Conservation (phyloP, 2,888 invertebrate genomes). For the Bombyx huttoni region DNA sequence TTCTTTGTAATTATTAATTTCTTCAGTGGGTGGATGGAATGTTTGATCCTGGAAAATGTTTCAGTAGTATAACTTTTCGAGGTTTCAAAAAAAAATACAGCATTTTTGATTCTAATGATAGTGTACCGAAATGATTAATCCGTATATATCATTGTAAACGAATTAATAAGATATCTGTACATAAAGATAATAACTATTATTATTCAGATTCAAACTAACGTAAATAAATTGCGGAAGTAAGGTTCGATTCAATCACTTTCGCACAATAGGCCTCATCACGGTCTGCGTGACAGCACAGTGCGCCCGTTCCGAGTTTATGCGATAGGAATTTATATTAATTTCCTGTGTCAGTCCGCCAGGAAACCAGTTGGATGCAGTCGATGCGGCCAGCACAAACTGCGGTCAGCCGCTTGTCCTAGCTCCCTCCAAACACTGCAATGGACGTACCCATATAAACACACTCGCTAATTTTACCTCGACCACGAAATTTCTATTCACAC, state of each 20-base stretch:
- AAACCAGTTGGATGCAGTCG: constrained; percentile 52
- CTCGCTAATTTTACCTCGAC: constrained; percentile 49
- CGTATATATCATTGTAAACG: constrained; percentile 14
- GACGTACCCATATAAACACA: constrained; percentile 54
- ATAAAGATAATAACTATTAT: constrained; percentile 14
- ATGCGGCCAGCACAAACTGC: constrained; percentile 50
- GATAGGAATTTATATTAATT: constrained; percentile 68
- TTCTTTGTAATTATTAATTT: no score
- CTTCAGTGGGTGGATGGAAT: no score
- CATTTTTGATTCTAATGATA: no score
- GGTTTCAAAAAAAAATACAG: no score
- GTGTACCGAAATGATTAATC: no score
- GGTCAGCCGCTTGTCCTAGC: constrained; percentile 48
- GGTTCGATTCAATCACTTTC: constrained; percentile 49
- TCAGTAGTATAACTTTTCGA: no score
- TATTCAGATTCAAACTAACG: constrained; percentile 38
- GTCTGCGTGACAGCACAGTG: constrained; percentile 36
- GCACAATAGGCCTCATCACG: constrained; percentile 59
- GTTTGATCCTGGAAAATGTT: no score
- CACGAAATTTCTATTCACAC: constrained; percentile 40
- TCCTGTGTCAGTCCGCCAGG: constrained; percentile 50
- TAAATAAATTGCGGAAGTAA: constrained; percentile 38
- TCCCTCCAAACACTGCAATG: constrained; percentile 51
- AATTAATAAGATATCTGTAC: constrained; percentile 12
- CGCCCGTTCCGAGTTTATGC: constrained; percentile 48